A percentile compares a stretch with the other conserved stretches of the same genome.
phyloP scores from a whole-genome alignment of 2,797 vertebrate genomes.

The Neosilurus mollespiculum region DNA sequence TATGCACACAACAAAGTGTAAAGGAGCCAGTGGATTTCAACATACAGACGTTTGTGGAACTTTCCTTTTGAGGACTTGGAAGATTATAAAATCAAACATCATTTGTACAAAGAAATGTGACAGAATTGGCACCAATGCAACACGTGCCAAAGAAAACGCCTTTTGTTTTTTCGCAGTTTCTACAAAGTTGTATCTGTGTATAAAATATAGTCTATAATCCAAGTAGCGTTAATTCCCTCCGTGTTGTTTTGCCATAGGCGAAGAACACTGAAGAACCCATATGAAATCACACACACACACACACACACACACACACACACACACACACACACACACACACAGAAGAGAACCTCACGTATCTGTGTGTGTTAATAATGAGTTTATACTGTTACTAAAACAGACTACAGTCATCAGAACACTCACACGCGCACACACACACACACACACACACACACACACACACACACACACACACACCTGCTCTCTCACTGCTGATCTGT shows the following conservation, averaged over 20 bases:
- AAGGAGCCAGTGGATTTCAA: conserved; percentile 26
- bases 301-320: neutral
- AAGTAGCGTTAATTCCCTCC: conserved; percentile 70
- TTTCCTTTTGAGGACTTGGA: conserved; percentile 29
- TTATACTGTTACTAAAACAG: conserved; percentile 40
- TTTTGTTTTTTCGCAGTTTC: conserved; percentile 75
- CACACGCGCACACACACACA: conserved; percentile 28
- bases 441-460: conserved; percentile 36
- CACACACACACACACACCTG: conserved; percentile 17
- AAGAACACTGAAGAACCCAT: conserved; percentile 68
- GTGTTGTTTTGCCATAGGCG: conserved; percentile 71
- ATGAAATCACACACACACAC: conserved; percentile 47
- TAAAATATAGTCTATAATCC: conserved; percentile 73
- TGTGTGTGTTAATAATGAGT: conserved; percentile 36
- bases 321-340: neutral
- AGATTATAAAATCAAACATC: conserved; percentile 44
- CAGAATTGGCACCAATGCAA: conserved; percentile 76
- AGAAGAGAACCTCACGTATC: conserved; percentile 34
- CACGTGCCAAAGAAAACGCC: conserved; percentile 83
- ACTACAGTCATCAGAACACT: conserved; percentile 40
- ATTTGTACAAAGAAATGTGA: conserved; percentile 67
- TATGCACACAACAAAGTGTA: conserved; percentile 5
- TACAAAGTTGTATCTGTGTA: conserved; percentile 77
- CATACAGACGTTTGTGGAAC: conserved; percentile 20
- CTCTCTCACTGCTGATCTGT: conserved; percentile 44